Conservation (phyloP, 37 sponge, comb jelly and placozoan species). For the Agelas oroides region DNA sequence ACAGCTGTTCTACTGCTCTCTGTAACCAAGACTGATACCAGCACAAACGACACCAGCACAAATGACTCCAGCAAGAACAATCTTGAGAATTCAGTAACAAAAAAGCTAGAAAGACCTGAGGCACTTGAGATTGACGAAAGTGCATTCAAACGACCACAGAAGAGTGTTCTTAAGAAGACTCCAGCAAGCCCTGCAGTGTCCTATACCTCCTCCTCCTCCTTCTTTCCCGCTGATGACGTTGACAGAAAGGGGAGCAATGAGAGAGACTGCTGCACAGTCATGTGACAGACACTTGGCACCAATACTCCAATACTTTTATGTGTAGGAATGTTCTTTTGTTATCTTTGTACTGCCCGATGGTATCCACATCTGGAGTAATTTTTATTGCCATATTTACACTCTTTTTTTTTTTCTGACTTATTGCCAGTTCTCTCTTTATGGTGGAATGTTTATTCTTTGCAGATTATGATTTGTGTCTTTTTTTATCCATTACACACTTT, state of each 20-base stretch:
- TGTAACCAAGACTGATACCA: too few relatives aligned
- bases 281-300: conserved; percentile 6
- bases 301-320: too few relatives aligned
- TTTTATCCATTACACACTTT: too few relatives aligned
- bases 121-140: conserved; percentile 1
- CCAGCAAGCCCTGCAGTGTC: not conserved
- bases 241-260: not conserved
- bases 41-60: not conserved
- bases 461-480: too few relatives aligned
- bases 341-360: too few relatives aligned
- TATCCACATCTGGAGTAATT: too few relatives aligned
- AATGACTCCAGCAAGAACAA: not conserved
- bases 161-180: conserved; percentile 35
- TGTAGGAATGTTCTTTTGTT: too few relatives aligned
- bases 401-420: too few relatives aligned
- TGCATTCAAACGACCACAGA: not conserved
- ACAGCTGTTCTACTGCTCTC: too few relatives aligned
- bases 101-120: not conserved
- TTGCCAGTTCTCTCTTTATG: too few relatives aligned
- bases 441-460: too few relatives aligned
- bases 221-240: not conserved
- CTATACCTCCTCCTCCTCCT: not conserved
- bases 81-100: not conserved
- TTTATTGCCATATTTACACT: too few relatives aligned
- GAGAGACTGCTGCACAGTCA: conserved; percentile 25